Evolutionary conservation across 2,888 invertebrate species (phyloP).

Genomic region (Andrena hattorfiana): DNA sequence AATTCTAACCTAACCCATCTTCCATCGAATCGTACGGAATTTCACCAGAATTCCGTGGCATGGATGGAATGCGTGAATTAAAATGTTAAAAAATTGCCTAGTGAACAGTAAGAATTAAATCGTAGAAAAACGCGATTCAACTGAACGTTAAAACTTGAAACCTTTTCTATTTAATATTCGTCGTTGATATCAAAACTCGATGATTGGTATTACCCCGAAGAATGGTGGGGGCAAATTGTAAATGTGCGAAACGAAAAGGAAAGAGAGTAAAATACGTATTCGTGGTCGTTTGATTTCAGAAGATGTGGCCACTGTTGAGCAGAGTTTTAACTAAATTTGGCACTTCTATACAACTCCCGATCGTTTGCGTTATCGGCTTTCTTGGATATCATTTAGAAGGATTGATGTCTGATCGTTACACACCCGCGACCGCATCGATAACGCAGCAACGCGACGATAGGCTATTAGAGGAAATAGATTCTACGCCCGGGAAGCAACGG

Average conservation of each 20-base stretch:
- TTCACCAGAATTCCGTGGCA: no score
- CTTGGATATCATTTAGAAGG: slow-evolving; percentile 95
- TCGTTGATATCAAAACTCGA: no score
- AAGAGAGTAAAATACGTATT: not conserved
- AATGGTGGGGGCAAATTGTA: no score
- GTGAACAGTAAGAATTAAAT: not conserved
- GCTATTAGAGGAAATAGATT: slow-evolving; percentile 76
- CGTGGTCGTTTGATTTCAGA: slow-evolving; percentile 66
- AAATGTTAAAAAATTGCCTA: not conserved
- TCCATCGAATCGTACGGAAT: not conserved
- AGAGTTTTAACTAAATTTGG: slow-evolving; percentile 90
- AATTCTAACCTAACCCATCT: slow-evolving; percentile 3
- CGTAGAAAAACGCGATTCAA: no score
- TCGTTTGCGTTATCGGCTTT: slow-evolving; percentile 93
- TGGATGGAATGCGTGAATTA: not conserved
- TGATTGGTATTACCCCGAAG: no score
- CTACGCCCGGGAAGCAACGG: slow-evolving; percentile 63
- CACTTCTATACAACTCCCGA: slow-evolving; percentile 92
- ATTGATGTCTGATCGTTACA: slow-evolving; percentile 90
- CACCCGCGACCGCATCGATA: slow-evolving; percentile 86
- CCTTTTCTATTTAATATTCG: no score
- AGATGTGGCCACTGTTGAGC: slow-evolving; percentile 92
- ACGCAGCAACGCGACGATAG: slow-evolving; percentile 81
- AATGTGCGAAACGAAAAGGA: no score
- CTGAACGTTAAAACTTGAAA: no score